phyloP scores from a whole-genome alignment of 1,140 invertebrate genomes.

The Aphis gossypii region DNA sequence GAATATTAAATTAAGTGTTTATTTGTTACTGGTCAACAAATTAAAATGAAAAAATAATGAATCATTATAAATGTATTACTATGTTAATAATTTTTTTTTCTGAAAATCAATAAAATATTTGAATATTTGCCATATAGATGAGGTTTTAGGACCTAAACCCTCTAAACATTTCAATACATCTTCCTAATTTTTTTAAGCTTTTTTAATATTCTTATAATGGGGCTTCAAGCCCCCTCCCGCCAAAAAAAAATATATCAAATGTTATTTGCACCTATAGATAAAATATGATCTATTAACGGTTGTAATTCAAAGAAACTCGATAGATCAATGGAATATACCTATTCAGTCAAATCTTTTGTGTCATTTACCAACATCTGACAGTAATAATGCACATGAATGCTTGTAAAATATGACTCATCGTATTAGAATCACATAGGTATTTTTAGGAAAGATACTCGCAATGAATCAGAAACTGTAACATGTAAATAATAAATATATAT shows the following conservation, averaged over 20 bases:
- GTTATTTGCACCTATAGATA: neutral
- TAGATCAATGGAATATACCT: neutral
- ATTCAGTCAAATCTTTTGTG: neutral
- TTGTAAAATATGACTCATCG: neutral
- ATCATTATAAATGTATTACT: neutral
- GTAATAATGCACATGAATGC: neutral
- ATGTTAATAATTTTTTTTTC: no score
- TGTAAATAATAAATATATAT: neutral
- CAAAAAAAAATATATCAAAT: no score
- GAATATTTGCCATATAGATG: no score
- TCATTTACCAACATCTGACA: neutral
- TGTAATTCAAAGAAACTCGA: neutral
- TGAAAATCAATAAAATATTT: no score
- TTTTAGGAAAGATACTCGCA: neutral
- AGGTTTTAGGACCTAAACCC: no score
- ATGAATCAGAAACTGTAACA: conserved; percentile 15
- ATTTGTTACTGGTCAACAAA: neutral
- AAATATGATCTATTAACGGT: neutral
- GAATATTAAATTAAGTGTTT: neutral
- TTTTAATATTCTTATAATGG: no score
- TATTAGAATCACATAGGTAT: neutral
- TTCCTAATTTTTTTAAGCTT: no score
- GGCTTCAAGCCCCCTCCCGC: no score
- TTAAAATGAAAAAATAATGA: neutral
- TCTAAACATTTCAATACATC: no score